Evolutionary conservation across 2,888 invertebrate genomes (phyloP).

Genomic region (Nemoura dubitans): DNA sequence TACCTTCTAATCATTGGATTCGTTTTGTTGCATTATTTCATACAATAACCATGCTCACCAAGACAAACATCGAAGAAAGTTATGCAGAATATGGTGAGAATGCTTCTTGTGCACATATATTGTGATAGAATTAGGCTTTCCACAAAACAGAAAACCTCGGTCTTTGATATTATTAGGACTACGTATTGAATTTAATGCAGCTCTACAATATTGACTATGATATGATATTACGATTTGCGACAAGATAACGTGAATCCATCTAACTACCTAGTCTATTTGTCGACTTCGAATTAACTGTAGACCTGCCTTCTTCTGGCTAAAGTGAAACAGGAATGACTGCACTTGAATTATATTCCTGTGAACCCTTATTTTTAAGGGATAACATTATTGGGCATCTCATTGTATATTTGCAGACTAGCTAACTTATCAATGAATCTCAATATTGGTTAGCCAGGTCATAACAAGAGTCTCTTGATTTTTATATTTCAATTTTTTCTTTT

Average conservation of each 20-base stretch:
- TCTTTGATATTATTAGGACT: conserved; percentile 29
- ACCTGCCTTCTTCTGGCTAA: not conserved
- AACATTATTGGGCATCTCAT: not conserved
- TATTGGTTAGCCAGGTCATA: not conserved
- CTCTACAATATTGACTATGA: conserved; percentile 7
- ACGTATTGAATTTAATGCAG: conserved; percentile 18
- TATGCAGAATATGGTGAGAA: not conserved
- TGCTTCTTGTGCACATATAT: conserved; percentile 31
- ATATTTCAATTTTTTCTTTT: not conserved
- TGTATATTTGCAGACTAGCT: not conserved
- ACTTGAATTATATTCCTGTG: not conserved
- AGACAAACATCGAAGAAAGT: conserved; percentile 1
- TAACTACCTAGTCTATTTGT: conserved; percentile 5
- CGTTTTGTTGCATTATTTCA: conserved; percentile 8
- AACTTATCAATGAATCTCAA: not conserved
- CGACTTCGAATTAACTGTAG: not conserved
- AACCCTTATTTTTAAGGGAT: not conserved
- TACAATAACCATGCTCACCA: conserved; percentile 5
- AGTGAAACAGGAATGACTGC: not conserved
- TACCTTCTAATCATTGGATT: conserved; percentile 28
- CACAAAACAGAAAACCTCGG: conserved; percentile 34
- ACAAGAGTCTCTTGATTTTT: not conserved
- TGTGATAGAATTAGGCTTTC: conserved; percentile 28
- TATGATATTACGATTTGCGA: not conserved
- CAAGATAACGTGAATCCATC: not conserved